Evolutionary conservation across 2,888 invertebrate genomes (phyloP).

Genomic region (Nephrotoma flavescens): DNA sequence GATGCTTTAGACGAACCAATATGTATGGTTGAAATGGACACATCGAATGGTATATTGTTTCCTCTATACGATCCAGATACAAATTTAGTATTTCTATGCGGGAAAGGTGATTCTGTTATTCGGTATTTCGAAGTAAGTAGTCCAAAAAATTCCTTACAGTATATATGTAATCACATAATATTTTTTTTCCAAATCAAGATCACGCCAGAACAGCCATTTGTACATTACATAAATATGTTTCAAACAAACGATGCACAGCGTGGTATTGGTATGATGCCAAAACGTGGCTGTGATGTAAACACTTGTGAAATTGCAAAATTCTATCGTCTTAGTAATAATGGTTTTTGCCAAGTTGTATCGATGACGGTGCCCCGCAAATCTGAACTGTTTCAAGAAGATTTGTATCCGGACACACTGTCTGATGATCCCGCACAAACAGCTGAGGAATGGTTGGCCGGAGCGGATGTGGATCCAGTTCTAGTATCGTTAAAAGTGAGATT

Average conservation of each 20-base stretch:
- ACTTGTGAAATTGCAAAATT: slow-evolving; percentile 91
- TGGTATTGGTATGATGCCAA: slow-evolving; percentile 96
- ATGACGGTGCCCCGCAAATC: slow-evolving; percentile 98
- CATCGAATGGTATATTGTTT: slow-evolving; percentile 93
- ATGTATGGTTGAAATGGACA: slow-evolving; percentile 84
- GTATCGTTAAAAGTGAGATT: slow-evolving; percentile 77
- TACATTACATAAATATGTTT: slow-evolving; percentile 94
- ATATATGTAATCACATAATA: background rate
- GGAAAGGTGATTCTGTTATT: slow-evolving; percentile 96
- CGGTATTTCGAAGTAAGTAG: slow-evolving; percentile 63
- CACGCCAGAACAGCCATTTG: slow-evolving; percentile 84
- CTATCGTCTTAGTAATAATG: slow-evolving; percentile 88
- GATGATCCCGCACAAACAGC: slow-evolving; percentile 79
- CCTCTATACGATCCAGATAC: slow-evolving; percentile 94
- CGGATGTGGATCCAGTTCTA: slow-evolving; percentile 78
- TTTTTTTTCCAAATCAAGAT: slow-evolving; percentile 35
- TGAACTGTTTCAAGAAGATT: slow-evolving; percentile 91
- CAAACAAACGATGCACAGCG: slow-evolving; percentile 96
- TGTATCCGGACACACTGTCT: slow-evolving; percentile 90
- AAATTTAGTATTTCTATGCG: slow-evolving; percentile 86
- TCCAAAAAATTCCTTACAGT: background rate
- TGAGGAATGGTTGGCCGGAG: slow-evolving; percentile 84
- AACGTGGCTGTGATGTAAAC: slow-evolving; percentile 87
- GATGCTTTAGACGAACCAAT: slow-evolving; percentile 77
- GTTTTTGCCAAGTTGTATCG: slow-evolving; percentile 78